These are phyloP conservation scores for Rhinophrynus dorsalis DNA, from an alignment of 2,797 vertebrate genomes.

Conservation along the genomic window DNA sequence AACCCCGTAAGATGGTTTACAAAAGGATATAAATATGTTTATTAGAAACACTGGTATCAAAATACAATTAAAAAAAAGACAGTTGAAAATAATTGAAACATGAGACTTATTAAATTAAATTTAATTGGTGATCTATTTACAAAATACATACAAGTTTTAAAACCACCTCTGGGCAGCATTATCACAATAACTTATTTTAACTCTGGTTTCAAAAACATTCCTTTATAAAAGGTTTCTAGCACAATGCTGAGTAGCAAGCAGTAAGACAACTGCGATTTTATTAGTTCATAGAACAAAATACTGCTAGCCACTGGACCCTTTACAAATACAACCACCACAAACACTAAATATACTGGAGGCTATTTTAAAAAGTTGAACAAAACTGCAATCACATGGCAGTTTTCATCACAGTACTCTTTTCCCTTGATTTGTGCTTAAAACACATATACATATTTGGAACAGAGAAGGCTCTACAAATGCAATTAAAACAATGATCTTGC, in stretches of 20 bases:
- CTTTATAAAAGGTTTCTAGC: slow-evolving; percentile 73
- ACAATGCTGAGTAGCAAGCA: slow-evolving; percentile 57
- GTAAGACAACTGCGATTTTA: slow-evolving; percentile 46
- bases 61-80: too few relatives aligned
- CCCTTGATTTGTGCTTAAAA: slow-evolving; percentile 42
- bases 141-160: too few relatives aligned
- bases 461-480: background rate
- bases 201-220: slow-evolving; percentile 58
- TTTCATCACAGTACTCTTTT: slow-evolving; percentile 46
- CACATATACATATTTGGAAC: background rate
- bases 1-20: too few relatives aligned
- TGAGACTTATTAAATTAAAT: too few relatives aligned
- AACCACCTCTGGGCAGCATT: slow-evolving; percentile 52
- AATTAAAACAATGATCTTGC: background rate
- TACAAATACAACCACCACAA: slow-evolving; percentile 50
- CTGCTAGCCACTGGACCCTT: slow-evolving; percentile 50
- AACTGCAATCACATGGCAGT: slow-evolving; percentile 46
- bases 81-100: too few relatives aligned
- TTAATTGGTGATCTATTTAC: too few relatives aligned
- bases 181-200: slow-evolving; percentile 59
- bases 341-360: slow-evolving; percentile 51
- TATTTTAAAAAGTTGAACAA: slow-evolving; percentile 57
- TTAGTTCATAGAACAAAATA: slow-evolving; percentile 56
- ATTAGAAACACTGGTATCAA: too few relatives aligned
- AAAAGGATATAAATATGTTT: too few relatives aligned